Evolutionary conservation across 1,140 invertebrate genomes (phyloP).

Genomic region (Anastatus disparis): DNA sequence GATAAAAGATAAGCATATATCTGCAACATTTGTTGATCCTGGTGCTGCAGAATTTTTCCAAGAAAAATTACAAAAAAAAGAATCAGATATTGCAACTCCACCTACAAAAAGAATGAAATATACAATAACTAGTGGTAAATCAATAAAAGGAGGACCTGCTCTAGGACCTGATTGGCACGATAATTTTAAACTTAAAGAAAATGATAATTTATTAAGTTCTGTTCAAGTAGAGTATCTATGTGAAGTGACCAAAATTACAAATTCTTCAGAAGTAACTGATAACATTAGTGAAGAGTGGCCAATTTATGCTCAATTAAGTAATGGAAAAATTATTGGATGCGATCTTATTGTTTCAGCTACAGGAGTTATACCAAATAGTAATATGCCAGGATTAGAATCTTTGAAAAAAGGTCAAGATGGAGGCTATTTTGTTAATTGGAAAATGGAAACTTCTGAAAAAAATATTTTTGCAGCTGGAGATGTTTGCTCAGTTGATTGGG

Average conservation of each 20-base stretch:
- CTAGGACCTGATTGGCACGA: slow-evolving; percentile 95
- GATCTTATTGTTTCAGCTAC: slow-evolving; percentile 97
- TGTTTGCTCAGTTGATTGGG: slow-evolving; percentile 86
- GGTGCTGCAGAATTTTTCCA: slow-evolving; percentile 96
- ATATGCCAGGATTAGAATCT: slow-evolving; percentile 68
- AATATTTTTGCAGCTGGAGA: slow-evolving; percentile 96
- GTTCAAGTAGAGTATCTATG: slow-evolving; percentile 75
- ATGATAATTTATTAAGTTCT: slow-evolving; percentile 25
- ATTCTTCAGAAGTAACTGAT: slow-evolving; percentile 48
- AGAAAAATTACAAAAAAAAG: slow-evolving; percentile 58
- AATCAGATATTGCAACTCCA: slow-evolving; percentile 33
- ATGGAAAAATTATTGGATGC: slow-evolving; percentile 81
- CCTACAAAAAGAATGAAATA: slow-evolving; percentile 77
- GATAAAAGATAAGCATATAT: slow-evolving; percentile 92
- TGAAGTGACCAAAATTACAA: slow-evolving; percentile 72
- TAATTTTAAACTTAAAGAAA: slow-evolving; percentile 65
- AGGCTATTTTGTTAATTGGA: slow-evolving; percentile 85
- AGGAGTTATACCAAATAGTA: slow-evolving; percentile 82
- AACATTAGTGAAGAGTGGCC: slow-evolving; percentile 70
- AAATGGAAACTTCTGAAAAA: slow-evolving; percentile 82
- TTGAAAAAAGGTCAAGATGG: slow-evolving; percentile 76
- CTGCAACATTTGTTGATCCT: slow-evolving; percentile 92
- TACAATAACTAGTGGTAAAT: slow-evolving; percentile 67
- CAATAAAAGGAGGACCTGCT: slow-evolving; percentile 78
- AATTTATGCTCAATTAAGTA: slow-evolving; percentile 79